phyloP scores from a whole-genome alignment of 2,888 invertebrate species.

The Drosophila dives region DNA sequence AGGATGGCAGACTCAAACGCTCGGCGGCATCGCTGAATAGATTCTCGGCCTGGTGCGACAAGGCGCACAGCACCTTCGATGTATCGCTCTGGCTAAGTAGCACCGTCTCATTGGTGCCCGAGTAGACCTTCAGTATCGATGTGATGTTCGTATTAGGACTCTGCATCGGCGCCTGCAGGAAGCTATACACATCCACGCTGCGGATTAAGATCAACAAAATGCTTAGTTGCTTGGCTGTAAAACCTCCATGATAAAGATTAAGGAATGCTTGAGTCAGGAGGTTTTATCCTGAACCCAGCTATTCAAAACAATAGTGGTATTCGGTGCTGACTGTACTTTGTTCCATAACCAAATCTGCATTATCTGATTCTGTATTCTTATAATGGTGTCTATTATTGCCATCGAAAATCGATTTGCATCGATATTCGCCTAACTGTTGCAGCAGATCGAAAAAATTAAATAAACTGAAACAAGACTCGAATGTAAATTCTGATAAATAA shows the following conservation, averaged over 20 bases:
- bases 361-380: too few relatives aligned
- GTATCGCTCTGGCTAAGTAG: slow-evolving; percentile 91
- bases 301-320: too few relatives aligned
- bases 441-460: not conserved
- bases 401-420: not conserved
- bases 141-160: slow-evolving; percentile 86
- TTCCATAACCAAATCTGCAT: not conserved
- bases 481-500: not conserved
- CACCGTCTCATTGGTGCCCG: slow-evolving; percentile 85
- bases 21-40: slow-evolving; percentile 95
- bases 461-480: not conserved
- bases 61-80: slow-evolving; percentile 94
- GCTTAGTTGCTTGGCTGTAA: slow-evolving; percentile 6
- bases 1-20: slow-evolving; percentile 92
- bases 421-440: not conserved
- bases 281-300: not conserved
- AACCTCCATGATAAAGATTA: not conserved
- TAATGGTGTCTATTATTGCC: too few relatives aligned
- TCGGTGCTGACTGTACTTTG: not conserved
- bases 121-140: slow-evolving; percentile 84
- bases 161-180: slow-evolving; percentile 90
- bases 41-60: slow-evolving; percentile 95
- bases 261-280: not conserved
- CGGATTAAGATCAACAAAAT: slow-evolving; percentile 5
- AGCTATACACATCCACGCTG: slow-evolving; percentile 94